phyloP scores from a whole-genome alignment of 2,113 vertebrate genomes.

The Phocoena phocoena region DNA sequence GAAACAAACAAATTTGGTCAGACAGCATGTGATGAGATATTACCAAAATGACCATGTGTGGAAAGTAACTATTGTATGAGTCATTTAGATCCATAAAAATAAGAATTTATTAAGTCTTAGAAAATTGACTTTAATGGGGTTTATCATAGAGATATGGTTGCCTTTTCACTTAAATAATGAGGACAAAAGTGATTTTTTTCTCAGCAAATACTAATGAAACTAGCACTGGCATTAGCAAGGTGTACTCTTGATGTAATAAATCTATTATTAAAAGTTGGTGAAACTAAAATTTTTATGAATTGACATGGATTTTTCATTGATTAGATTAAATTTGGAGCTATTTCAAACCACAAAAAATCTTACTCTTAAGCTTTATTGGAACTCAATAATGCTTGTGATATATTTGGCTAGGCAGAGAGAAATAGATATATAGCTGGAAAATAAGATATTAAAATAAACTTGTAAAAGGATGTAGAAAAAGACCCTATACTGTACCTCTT shows the following conservation, averaged over 20 bases:
- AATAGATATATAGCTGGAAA: background rate
- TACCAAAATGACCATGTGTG: slow-evolving; percentile 12
- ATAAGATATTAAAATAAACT: background rate
- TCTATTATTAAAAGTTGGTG: slow-evolving; percentile 16
- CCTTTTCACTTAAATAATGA: background rate
- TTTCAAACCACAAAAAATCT: background rate
- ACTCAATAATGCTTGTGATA: background rate
- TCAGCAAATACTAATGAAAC: background rate
- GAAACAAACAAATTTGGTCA: background rate
- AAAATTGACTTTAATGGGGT: background rate
- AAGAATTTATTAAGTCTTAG: slow-evolving; percentile 27
- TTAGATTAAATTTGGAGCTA: background rate
- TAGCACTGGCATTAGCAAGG: background rate
- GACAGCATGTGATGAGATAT: background rate
- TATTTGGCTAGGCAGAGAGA: background rate
- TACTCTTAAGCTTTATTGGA: background rate
- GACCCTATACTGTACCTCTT: background rate
- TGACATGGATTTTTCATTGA: background rate
- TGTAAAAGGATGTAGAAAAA: background rate
- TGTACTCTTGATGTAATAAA: background rate
- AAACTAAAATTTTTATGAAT: background rate
- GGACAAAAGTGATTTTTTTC: background rate
- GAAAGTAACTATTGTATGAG: background rate
- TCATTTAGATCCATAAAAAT: slow-evolving; percentile 17
- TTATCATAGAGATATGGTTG: background rate